These are phyloP conservation scores for Hydriomena furcata DNA, from an alignment of 2,888 invertebrate species.

Conservation along the genomic window DNA sequence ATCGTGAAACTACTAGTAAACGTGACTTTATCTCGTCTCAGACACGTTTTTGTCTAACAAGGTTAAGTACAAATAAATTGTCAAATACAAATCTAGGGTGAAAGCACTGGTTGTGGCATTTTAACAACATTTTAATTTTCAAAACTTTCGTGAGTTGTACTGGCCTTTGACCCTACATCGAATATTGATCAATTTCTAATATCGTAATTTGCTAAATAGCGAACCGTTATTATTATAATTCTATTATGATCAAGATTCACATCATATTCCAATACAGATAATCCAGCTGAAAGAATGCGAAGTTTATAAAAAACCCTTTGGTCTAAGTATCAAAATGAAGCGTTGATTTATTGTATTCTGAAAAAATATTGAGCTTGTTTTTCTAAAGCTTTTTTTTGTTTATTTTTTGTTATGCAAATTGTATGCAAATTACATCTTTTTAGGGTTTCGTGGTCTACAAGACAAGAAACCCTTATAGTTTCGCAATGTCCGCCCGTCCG, in stretches of 20 bases:
- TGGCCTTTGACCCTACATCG: slow-evolving; percentile 12
- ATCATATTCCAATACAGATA: slow-evolving; percentile 32
- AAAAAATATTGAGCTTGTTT: too few species aligned
- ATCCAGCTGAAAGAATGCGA: slow-evolving; percentile 38
- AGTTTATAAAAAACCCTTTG: slow-evolving; percentile 19
- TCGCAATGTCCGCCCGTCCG: too few species aligned
- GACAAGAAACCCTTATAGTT: too few species aligned
- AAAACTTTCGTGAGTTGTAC: too few species aligned
- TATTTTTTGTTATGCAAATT: too few species aligned
- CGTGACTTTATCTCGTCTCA: slow-evolving; percentile 2
- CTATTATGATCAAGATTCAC: slow-evolving; percentile 37
- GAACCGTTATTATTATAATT: slow-evolving; percentile 38
- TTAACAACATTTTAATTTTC: too few species aligned
- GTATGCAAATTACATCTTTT: too few species aligned
- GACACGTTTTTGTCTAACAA: slow-evolving; percentile 10
- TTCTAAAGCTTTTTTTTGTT: too few species aligned
- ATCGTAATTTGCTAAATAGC: slow-evolving; percentile 26
- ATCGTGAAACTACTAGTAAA: too few species aligned
- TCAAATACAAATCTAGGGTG: too few species aligned
- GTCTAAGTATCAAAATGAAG: slow-evolving; percentile 10
- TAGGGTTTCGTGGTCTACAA: too few species aligned
- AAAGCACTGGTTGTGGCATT: too few species aligned
- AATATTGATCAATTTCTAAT: slow-evolving; percentile 31
- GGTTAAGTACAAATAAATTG: slow-evolving; percentile 27
- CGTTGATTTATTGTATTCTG: slow-evolving; percentile 5